phyloP scores from a whole-genome alignment of 2,113 vertebrate species.

The Erinaceus europaeus region DNA sequence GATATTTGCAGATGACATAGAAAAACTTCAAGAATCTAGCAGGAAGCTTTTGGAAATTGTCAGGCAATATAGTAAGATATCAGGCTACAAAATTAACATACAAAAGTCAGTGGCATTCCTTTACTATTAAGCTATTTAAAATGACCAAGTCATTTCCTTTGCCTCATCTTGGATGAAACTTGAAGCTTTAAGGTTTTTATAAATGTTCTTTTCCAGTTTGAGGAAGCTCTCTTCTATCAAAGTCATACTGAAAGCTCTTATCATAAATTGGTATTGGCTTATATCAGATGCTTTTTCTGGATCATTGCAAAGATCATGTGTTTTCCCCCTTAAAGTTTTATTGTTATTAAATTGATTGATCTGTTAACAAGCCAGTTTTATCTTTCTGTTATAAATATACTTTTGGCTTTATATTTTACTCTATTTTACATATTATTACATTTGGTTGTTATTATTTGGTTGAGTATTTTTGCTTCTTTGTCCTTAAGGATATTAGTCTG shows the following conservation, averaged over 20 bases:
- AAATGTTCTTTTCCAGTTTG: neutral
- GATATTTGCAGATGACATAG: no score
- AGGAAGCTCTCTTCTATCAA: neutral
- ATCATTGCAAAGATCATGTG: neutral
- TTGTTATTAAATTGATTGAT: neutral
- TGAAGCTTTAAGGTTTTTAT: neutral
- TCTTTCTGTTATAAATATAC: neutral
- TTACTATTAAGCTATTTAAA: no score
- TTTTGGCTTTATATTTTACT: neutral
- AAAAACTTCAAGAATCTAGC: no score
- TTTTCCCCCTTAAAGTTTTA: neutral
- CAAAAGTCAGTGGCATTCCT: no score
- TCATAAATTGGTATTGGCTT: neutral
- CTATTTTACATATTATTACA: neutral
- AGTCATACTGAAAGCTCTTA: neutral
- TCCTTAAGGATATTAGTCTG: neutral
- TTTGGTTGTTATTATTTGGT: neutral
- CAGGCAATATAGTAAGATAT: no score
- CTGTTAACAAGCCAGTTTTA: neutral
- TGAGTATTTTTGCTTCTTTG: conserved; percentile 25
- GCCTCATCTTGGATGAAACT: no score
- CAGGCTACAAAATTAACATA: no score
- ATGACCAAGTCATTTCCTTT: no score
- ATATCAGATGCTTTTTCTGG: neutral
- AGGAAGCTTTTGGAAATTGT: no score